A percentile compares a stretch with the other conserved stretches of the same genome.
Evolutionary conservation across 2,797 vertebrate genomes (phyloP).

Genomic region (Melanogrammus aeglefinus): DNA sequence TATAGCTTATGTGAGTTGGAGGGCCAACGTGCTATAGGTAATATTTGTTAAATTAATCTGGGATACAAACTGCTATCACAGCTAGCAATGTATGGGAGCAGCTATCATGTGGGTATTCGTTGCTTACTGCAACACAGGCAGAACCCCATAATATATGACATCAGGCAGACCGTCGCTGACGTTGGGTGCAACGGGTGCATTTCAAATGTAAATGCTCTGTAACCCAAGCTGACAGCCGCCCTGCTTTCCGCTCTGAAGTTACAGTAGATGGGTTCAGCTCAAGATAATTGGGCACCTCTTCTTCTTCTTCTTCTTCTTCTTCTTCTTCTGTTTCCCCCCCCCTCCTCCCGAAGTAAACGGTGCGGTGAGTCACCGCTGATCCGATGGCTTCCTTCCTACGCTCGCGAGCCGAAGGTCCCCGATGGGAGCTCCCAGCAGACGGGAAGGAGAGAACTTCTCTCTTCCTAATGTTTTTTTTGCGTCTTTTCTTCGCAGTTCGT

Average conservation of each 20-base stretch:
- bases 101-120: too few species aligned
- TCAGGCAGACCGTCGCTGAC: too few species aligned
- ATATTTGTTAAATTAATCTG: too few species aligned
- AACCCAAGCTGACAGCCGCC: not conserved
- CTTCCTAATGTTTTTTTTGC: not conserved
- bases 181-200: not conserved
- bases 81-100: too few species aligned
- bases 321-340: too few species aligned
- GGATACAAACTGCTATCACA: too few species aligned
- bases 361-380: not conserved
- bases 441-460: too few species aligned
- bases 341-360: not conserved
- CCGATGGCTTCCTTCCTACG: not conserved
- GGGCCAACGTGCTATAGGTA: too few species aligned
- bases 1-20: too few species aligned
- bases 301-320: not conserved
- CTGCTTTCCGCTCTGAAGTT: not conserved
- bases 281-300: not conserved
- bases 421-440: not conserved
- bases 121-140: too few species aligned
- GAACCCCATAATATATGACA: too few species aligned
- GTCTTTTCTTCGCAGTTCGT: slow-evolving; percentile 73
- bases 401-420: not conserved
- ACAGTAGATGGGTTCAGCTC: too few species aligned
- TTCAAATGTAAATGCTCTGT: not conserved